phyloP scores from a whole-genome alignment of 2,888 invertebrate genomes.

The Sthenelais limicola region DNA sequence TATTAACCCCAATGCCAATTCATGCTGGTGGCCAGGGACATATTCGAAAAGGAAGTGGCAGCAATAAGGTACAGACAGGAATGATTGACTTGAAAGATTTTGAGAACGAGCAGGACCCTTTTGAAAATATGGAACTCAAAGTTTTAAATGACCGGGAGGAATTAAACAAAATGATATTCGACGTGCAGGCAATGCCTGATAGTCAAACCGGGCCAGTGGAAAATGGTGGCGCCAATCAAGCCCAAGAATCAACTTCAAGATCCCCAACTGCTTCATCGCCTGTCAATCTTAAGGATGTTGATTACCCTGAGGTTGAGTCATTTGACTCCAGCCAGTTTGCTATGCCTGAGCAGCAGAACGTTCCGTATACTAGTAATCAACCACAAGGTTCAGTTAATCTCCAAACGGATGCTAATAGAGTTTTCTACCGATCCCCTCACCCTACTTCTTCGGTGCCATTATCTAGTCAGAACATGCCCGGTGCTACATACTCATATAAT shows the following conservation, averaged over 20 bases:
- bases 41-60: not conserved
- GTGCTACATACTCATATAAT: not conserved
- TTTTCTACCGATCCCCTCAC: constrained; percentile 8
- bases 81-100: constrained; percentile 81
- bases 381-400: not conserved
- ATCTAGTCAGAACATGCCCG: not conserved
- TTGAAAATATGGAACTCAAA: constrained; percentile 92
- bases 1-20: constrained; percentile 42
- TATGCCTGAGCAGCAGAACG: not conserved
- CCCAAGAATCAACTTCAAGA: not conserved
- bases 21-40: not conserved
- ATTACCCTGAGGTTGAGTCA: constrained; percentile 44
- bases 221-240: not conserved
- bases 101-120: constrained; percentile 93
- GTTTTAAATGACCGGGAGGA: constrained; percentile 94
- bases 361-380: not conserved
- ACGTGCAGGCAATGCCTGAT: constrained; percentile 5
- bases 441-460: not conserved
- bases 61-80: constrained; percentile 16
- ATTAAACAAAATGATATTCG: constrained; percentile 82
- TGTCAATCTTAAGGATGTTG: constrained; percentile 40
- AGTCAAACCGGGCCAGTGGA: not conserved
- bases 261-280: constrained; percentile 14
- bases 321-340: constrained; percentile 13
- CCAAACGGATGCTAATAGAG: constrained; percentile 4